Percentiles rank a stretch among this genome's conserved stretches.
Evolutionary conservation across 1,140 invertebrate species (phyloP).

Genomic region (Yoshiicerus persimilis): DNA sequence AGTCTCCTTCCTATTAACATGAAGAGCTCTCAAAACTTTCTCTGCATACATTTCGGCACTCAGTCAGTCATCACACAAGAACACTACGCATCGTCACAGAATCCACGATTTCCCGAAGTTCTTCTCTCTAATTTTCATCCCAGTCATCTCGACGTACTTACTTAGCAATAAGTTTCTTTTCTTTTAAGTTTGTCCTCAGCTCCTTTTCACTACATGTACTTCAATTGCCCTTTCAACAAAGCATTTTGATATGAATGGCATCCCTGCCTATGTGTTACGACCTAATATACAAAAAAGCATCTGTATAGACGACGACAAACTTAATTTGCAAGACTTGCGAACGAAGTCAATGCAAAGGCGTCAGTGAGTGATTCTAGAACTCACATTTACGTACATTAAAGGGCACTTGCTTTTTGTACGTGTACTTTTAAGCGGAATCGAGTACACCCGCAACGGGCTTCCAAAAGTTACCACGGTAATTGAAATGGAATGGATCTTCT

Average conservation of each 20-base stretch:
- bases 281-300: neutral
- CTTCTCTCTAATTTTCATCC: neutral
- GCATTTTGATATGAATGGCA: neutral
- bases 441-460: neutral
- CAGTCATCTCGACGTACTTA: neutral
- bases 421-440: neutral
- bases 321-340: neutral
- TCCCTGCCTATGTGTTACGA: too few species aligned
- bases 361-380: neutral
- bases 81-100: neutral
- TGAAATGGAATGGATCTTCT: neutral
- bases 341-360: neutral
- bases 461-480: neutral
- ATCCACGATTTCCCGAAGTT: neutral
- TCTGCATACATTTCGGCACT: neutral
- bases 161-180: conserved; percentile 2
- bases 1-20: neutral
- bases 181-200: neutral
- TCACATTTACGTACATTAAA: neutral
- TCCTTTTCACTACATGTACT: neutral
- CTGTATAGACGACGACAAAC: neutral
- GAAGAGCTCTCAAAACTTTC: neutral
- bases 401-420: neutral
- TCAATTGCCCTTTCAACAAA: neutral
- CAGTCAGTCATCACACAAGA: neutral